Evolutionary conservation across 2,113 vertebrate genomes (phyloP), one percentile per base, ranked within the genome.

Genomic region (Rattus rattus): DNA sequence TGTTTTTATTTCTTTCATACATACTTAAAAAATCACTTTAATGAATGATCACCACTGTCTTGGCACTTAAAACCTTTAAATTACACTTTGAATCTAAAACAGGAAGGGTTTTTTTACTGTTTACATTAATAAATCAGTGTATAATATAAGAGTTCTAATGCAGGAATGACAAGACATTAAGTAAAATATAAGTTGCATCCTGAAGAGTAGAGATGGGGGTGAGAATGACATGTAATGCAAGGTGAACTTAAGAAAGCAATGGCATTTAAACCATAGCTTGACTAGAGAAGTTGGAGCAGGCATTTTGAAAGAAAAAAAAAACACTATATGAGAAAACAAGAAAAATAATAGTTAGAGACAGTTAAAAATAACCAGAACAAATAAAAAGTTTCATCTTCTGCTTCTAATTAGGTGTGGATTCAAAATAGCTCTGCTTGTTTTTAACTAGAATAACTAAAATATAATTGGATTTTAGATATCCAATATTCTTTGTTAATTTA

Each of bases 391-490:
- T 85, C 75, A 87, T 93, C 90, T 91, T 93, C 63, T 86, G 72
- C 19, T 95, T 85, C 49, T 73, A 94, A 88, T 89, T 94, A 91
- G 47, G 61, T 94, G 63, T 88, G 22, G 39, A 61, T 61, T 96
- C 87, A 94, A 39, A 93, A 93, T 86, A 95, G 87, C 33, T 76
- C 69, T 90, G 67, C 65, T 70, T 96, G 39, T 85, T 61, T 94
- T 17, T 88, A 84, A 33, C 24, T 47, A 87, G 67, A 94, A n/a
- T 30, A 96, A 84, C 69, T 90, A 87, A 95, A 92, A 88, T 80
- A 33, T 76, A 90, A 88, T 91, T 96, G 70, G 81, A 85, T 80
- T 96, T 96, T 75, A 70, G 33, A n/a, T 84, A 95, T 20, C 17
- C 59, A 79, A 7, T 85, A 88, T 89, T 79, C 86, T 83, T 93